Conservation (phyloP, 2,888 invertebrate genomes). For the Drosophila bunnanda region DNA sequence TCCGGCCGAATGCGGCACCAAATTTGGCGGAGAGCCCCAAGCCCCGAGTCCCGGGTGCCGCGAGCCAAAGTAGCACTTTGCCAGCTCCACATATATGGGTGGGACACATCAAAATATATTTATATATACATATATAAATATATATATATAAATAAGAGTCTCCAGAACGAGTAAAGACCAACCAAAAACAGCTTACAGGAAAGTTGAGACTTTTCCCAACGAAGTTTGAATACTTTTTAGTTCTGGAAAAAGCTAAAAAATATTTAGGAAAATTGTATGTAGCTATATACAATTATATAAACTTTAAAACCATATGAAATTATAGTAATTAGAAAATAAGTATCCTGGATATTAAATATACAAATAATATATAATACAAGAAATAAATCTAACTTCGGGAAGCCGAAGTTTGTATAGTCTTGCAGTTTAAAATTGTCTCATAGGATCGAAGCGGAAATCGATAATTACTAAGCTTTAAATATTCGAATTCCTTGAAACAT, state of each 20-base stretch:
- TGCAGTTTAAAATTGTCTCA: too few species aligned
- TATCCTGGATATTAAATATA: too few species aligned
- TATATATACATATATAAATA: neutral
- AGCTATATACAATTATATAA: neutral
- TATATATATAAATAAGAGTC: slow-evolving; percentile 23
- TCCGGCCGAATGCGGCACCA: slow-evolving; percentile 58
- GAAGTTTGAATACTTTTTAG: neutral
- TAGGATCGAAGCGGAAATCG: too few species aligned
- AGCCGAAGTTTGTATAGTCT: too few species aligned
- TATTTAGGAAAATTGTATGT: too few species aligned
- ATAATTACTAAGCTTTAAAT: too few species aligned
- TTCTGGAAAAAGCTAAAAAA: neutral
- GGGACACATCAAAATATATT: slow-evolving; percentile 20
- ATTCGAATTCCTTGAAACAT: too few species aligned
- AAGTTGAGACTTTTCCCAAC: neutral
- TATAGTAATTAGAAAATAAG: neutral
- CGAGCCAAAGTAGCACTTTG: slow-evolving; percentile 37
- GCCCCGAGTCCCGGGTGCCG: neutral
- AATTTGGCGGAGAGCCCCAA: slow-evolving; percentile 42
- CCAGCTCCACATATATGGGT: slow-evolving; percentile 39
- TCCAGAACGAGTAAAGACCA: slow-evolving; percentile 12
- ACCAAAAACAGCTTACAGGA: slow-evolving; percentile 30
- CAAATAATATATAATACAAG: too few species aligned
- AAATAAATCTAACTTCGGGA: too few species aligned
- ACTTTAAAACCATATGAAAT: neutral